Percentiles rank a stretch among this genome's conserved stretches.
These are phyloP conservation scores for Drosophila lini DNA, from an alignment of 1,140 invertebrate genomes.

Conservation along the genomic window DNA sequence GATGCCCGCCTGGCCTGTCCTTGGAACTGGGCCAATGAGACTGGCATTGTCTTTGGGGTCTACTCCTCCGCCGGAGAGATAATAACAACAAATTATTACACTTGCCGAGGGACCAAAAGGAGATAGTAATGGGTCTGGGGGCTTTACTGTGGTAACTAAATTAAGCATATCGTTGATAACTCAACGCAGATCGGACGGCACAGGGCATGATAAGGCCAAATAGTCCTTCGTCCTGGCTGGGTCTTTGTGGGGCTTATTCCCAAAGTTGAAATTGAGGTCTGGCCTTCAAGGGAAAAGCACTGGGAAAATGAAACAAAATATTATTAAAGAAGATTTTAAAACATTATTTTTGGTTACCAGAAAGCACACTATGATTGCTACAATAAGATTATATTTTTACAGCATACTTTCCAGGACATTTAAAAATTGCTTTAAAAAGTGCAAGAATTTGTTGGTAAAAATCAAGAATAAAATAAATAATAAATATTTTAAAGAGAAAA, in stretches of 20 bases:
- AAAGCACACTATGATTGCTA: background rate
- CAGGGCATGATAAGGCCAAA: conserved; percentile 29
- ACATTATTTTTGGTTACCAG: background rate
- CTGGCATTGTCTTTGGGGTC: conserved; percentile 62
- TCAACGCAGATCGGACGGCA: conserved; percentile 67
- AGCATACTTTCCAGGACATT: background rate
- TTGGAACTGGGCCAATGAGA: conserved; percentile 77
- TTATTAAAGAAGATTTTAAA: background rate
- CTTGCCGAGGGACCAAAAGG: conserved; percentile 47
- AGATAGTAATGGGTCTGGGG: background rate
- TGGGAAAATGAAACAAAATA: background rate
- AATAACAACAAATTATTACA: conserved; percentile 67
- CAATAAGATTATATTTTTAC: background rate
- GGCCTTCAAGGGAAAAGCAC: conserved; percentile 1
- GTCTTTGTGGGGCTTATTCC: conserved; percentile 10
- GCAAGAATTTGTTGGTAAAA: no score
- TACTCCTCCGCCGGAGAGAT: conserved; percentile 35
- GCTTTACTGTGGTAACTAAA: conserved; percentile 49
- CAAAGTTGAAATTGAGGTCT: conserved; percentile 17
- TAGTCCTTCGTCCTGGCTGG: conserved; percentile 34
- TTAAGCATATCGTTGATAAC: conserved; percentile 66
- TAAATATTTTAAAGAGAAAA: no score
- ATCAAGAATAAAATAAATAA: no score
- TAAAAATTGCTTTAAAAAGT: no score
- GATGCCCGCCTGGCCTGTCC: conserved; percentile 18